Evolutionary conservation across 2,113 vertebrate species (phyloP), one percentile per base, ranked within the genome.

Genomic region (Trematomus loennbergii): DNA sequence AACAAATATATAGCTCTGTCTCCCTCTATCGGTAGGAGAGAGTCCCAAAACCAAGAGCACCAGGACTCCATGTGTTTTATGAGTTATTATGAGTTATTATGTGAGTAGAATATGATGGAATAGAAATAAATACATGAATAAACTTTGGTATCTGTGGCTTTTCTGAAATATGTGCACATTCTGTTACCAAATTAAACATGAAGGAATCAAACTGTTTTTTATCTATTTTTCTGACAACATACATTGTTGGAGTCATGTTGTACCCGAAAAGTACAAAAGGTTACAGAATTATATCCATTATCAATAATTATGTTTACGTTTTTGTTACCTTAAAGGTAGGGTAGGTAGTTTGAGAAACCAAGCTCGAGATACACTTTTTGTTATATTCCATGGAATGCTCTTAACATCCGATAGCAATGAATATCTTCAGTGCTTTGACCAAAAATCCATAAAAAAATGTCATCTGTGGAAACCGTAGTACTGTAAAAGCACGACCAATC

Each of bases 21-120:
- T 22, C 88, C 81, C 79, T 68, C 88, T 88, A 64, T 77, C 85
- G 88, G 75, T 25, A 4, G 2, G 0, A n/a, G 15, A 12, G 12
- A 17, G 18, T 25, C 18, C 18, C 8, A 50, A 49, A 66, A 36
- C 25, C 8, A 29, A 20, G 1, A 16, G 29, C 16, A 17, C 7
- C 3, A 40, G 22, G 16, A 59, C 20, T 61, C 17, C 25, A 25
- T 25, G 9, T 64, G 60, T 48, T 48, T 25, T 5, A 25, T 65
- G 22, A n/a, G n/a, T n/a, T n/a, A n/a, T n/a, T 22, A 25, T 3
- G 25, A 20, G 17, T 65, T 18, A n/a, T 33, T 10, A 60, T 50
- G 29, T 20, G 7, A 72, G 40, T 3, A 9, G 18, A 46, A 69
- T 1, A 25, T 15, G 22, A 17, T 33, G 2, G 4, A 52, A 36